Conservation (phyloP, 2,797 vertebrate species). For the Lithobates pipiens region DNA sequence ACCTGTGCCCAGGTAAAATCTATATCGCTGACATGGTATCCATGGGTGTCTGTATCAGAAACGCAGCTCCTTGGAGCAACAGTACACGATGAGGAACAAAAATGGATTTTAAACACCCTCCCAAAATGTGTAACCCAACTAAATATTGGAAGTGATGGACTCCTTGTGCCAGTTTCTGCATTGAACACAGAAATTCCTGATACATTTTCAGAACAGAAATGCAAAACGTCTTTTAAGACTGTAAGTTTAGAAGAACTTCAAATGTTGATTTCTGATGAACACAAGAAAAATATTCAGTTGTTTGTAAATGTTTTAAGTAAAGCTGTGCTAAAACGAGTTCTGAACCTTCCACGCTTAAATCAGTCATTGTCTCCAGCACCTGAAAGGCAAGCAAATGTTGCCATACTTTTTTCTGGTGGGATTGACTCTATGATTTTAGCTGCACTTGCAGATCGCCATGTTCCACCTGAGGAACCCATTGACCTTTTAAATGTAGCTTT, state of each 20-base stretch:
- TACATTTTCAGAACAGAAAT: constrained; percentile 23
- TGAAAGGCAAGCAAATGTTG: constrained; percentile 73
- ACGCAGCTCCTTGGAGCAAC: constrained; percentile 51
- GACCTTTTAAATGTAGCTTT: constrained; percentile 99
- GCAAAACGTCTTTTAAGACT: constrained; percentile 14
- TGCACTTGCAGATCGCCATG: constrained; percentile 84
- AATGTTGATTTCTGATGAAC: constrained; percentile 71
- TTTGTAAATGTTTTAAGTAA: constrained; percentile 82
- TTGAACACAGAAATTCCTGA: constrained; percentile 78
- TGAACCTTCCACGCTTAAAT: constrained; percentile 70
- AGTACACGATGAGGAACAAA: constrained; percentile 45
- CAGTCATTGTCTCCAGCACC: not conserved
- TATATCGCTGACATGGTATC: constrained; percentile 80
- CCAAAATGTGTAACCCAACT: constrained; percentile 69
- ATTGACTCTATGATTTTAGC: constrained; percentile 94
- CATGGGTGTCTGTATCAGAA: constrained; percentile 76
- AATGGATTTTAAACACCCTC: constrained; percentile 69
- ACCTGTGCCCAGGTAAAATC: constrained; percentile 64
- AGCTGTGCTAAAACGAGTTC: constrained; percentile 83
- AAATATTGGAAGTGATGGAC: constrained; percentile 73
- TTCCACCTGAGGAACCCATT: constrained; percentile 83
- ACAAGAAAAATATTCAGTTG: constrained; percentile 67
- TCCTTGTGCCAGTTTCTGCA: constrained; percentile 78
- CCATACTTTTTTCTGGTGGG: constrained; percentile 93
- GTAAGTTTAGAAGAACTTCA: constrained; percentile 73